Percentiles rank a stretch among this genome's conserved stretches.
Conservation (phyloP, 2,888 invertebrate species). For the Platerodrilus igneus region DNA sequence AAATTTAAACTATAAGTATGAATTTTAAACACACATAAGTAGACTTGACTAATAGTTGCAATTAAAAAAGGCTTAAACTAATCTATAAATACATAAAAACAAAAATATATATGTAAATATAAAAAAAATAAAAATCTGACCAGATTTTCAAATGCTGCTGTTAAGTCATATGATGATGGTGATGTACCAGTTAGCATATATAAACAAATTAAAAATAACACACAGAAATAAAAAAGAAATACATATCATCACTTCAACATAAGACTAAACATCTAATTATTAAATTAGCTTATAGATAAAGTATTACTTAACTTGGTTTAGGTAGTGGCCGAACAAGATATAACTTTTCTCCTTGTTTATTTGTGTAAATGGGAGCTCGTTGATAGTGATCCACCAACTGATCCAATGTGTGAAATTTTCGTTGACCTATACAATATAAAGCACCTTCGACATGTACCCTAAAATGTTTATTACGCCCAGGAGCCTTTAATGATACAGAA, state of each 20-base stretch:
- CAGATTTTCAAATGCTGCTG: slow-evolving; percentile 25
- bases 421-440: slow-evolving; percentile 95
- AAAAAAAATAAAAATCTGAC: slow-evolving; percentile 24
- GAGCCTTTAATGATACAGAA: slow-evolving; percentile 96
- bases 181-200: no score
- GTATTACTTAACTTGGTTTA: slow-evolving; percentile 48
- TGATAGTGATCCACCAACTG: slow-evolving; percentile 98
- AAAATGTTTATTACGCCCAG: slow-evolving; percentile 98
- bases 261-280: slow-evolving; percentile 7
- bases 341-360: slow-evolving; percentile 95
- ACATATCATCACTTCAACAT: slow-evolving; percentile 5
- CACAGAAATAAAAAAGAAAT: slow-evolving; percentile 2
- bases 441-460: slow-evolving; percentile 92
- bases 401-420: slow-evolving; percentile 93
- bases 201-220: slow-evolving; percentile 9
- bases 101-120: slow-evolving; percentile 21
- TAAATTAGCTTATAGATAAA: slow-evolving; percentile 12
- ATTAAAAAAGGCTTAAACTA: no score
- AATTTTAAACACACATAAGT: no score
- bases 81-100: slow-evolving; percentile 16
- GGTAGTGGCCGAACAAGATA: slow-evolving; percentile 94
- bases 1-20: no score
- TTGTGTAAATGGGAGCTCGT: slow-evolving; percentile 97
- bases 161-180: slow-evolving; percentile 8
- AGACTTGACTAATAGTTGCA: no score